Base-by-base conservation (phyloP, 2,888 invertebrate species). In the Drosophila nr. perissopoda region DNA sequence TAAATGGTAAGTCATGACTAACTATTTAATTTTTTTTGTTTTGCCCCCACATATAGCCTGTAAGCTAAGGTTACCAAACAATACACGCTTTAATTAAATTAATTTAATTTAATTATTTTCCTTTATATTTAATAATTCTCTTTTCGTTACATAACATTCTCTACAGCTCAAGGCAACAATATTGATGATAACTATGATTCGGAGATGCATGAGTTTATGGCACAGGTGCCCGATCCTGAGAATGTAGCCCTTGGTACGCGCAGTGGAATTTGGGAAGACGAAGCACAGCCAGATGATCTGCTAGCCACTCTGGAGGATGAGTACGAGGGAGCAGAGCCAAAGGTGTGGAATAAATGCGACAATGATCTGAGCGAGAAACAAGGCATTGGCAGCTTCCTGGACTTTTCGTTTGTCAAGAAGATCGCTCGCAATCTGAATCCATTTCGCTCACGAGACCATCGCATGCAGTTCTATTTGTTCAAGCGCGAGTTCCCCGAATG, bases 381-480 rank as follows among this genome's bases (percentile, higher is more conserved):
- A 4, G 91, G 91, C 8, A 72, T 90, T 13, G 66, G 82, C 0
- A 83, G 83, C 49, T 87, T 84, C 31, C 36, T 91, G 16, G 91
- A 91, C 58, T 7, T 89, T 4, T 63, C 83, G 2, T 91, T 91
- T 40, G 52, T 91, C 1, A 85, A 80, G 68, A 91, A 91, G 62
- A 79, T 91, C 49, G 86, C 85, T 4, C 75, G 74, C 25, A 91
- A 91, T 64, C 70, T 91, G 52, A 90, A 87, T 69, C 91, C 91
- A 0, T 91, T 90, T 27, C 63, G 70, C 5, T 74, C 68, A 21
- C 59, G 78, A 2, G 68, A 79, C 8, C 65, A 84, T 34, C 81
- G 80, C 60, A 91, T 91, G 91, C 80, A 80, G 52, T 91, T 91
- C 68, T 91, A 89, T 59, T 51, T 91, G 21, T 91, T 91, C 61